Base-by-base conservation (phyloP, 2,888 invertebrate genomes). In the Spialia ferax region DNA sequence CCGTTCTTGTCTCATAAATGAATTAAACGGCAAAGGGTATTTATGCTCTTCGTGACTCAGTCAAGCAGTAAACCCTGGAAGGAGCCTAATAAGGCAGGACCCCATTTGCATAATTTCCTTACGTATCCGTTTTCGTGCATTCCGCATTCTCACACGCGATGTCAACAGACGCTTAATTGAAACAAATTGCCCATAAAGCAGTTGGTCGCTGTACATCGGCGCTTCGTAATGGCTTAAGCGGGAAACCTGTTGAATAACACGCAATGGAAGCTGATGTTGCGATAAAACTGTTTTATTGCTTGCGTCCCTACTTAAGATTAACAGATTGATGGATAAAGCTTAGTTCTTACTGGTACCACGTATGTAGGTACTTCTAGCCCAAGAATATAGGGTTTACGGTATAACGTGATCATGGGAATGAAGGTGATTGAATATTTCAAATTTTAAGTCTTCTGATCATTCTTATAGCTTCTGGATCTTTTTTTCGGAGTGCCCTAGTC, bases 61-160 rank as follows among this genome's bases (percentile, higher is more conserved):
- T 22, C 56, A 23, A n/a, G 52, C 50, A 42, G 54, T 59, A 42
- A 65, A 52, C 38, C 48, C 64, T 65, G 48, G 57, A 57, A 50
- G 48, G 57, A 57, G 38, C 59, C 59, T 65, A 59, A 59, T 65
- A 59, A 65, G 65, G 65, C 38, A 26, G 38, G 57, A 65, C 52
- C 52, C 11, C 59, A 65, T 65, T 65, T 65, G 59, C 65, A 59
- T 65, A 65, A 65, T 65, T 65, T 65, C 59, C 50, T 26, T 52
- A 18, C 29, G 59, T 65, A 65, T 59, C 59, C 65, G 52, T 65
- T 65, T 65, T 65, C 26, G 65, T 42, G 59, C 65, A 75, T 76
- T 78, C 77, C 77, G 77, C 79, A 75, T 74, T 71, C 69, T 57
- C 59, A 52, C 76, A 77, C 75, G 77, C 75, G 70, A 77, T 68